Evolutionary conservation across 1,140 invertebrate genomes (phyloP), one percentile per base, ranked within the genome.

Genomic region (Kradibia gibbosae): DNA sequence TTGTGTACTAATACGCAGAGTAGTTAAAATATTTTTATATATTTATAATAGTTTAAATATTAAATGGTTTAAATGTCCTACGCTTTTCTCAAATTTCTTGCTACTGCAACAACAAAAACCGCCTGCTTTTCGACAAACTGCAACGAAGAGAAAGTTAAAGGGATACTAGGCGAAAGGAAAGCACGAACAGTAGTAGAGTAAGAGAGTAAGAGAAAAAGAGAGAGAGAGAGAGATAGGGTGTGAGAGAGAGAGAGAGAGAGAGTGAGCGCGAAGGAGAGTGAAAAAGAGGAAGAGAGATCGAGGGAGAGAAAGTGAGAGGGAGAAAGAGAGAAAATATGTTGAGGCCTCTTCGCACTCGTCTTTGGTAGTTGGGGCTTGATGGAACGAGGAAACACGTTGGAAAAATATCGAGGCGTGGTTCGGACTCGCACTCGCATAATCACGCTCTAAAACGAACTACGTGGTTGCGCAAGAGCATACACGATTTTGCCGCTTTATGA

Each of bases 311-410:
- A 50, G 53, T 28, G 13, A 34, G 25, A 3, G 25, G 31, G 45
- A 25, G 60, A 36, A 13, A 31, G 60, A n/a, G 45, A 53, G 45
- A 45, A 34, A 36, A n/a, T 20, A 2, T 25, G 22, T 7, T 45
- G 39, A 28, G n/a, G 17, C 34, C 3, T 22, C 71, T 31, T 72
- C 45, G 71, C 71, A 53, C 71, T 73, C 71, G 48, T 73, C 71
- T 50, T 76, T 36, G 74, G 53, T 70, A 78, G 81, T 57, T 86
- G 87, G 88, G 87, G 83, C 84, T 88, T 85, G 85, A 85, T 85
- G 86, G 87, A 89, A 89, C 85, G 86, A 89, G 88, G 87, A 88
- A 89, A 88, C 82, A 84, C 81, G 74, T 34, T 7, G 82, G 83
- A 77, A 67, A 83, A 83, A 85, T 65, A 74, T 82, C 85, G 85